Evolutionary conservation across 2,113 vertebrate genomes (phyloP).

Genomic region (Tetrao urogallus): DNA sequence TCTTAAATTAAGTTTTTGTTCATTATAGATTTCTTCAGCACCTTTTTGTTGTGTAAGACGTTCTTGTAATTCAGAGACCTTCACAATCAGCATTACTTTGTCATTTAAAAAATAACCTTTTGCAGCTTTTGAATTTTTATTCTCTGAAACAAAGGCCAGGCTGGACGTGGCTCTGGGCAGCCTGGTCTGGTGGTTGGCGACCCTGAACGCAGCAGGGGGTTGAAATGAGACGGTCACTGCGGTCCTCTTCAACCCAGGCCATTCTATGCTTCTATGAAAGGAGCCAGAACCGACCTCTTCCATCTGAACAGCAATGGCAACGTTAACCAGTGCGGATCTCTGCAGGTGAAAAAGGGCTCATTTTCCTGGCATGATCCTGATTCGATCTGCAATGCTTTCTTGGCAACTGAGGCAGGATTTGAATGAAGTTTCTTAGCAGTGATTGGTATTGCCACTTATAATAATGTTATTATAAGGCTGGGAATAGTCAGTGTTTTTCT

Average conservation of each 20-base stretch:
- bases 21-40: constrained; percentile 26
- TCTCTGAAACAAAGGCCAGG: neutral
- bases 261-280: neutral
- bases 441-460: neutral
- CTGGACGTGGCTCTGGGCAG: too few species aligned
- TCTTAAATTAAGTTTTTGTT: constrained; percentile 33
- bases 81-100: constrained; percentile 4
- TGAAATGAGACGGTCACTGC: too few species aligned
- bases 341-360: neutral
- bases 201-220: too few species aligned
- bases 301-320: neutral
- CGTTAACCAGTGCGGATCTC: neutral
- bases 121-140: neutral
- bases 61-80: constrained; percentile 12
- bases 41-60: neutral
- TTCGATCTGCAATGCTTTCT: neutral
- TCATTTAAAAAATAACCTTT: neutral
- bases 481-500: neutral
- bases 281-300: neutral
- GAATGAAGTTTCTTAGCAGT: neutral
- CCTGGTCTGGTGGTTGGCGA: too few species aligned
- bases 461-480: neutral
- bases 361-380: neutral
- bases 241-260: too few species aligned
- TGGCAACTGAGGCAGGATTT: neutral